Conservation (phyloP, 2,113 vertebrate genomes). For the Aix galericulata region DNA sequence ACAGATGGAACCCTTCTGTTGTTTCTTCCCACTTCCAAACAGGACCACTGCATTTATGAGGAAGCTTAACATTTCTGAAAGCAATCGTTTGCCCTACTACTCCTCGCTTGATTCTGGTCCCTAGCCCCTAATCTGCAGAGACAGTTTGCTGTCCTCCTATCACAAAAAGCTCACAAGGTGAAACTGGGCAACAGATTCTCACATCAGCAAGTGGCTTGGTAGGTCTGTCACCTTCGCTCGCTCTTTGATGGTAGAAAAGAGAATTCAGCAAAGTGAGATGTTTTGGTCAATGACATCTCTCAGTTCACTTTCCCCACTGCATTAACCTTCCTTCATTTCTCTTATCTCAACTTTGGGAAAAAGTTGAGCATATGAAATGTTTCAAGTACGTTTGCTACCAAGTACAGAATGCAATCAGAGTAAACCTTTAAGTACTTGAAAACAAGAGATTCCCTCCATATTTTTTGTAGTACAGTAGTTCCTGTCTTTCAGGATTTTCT, state of each 20-base stretch:
- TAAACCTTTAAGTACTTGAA: neutral
- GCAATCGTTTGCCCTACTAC: neutral
- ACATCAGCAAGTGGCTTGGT: neutral
- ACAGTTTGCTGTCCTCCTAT: neutral
- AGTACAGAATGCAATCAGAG: neutral
- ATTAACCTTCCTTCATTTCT: neutral
- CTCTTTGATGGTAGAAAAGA: neutral
- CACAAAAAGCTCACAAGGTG: neutral
- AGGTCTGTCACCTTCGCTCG: neutral
- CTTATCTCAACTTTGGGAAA: neutral
- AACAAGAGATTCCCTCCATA: neutral
- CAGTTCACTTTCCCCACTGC: neutral
- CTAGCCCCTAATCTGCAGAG: neutral
- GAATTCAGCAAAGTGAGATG: neutral
- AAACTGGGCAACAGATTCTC: neutral
- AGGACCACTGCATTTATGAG: accelerated
- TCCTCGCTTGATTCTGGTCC: neutral
- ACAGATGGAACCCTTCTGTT: neutral
- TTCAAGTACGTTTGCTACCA: neutral
- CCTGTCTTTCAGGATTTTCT: neutral
- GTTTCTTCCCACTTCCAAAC: neutral
- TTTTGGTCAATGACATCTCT: neutral
- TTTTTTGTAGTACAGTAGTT: neutral
- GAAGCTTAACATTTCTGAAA: neutral
- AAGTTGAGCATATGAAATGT: neutral